A percentile compares a stretch with the other conserved stretches of the same genome.
Conservation (phyloP, 1,140 invertebrate species). For the Sipha flava region DNA sequence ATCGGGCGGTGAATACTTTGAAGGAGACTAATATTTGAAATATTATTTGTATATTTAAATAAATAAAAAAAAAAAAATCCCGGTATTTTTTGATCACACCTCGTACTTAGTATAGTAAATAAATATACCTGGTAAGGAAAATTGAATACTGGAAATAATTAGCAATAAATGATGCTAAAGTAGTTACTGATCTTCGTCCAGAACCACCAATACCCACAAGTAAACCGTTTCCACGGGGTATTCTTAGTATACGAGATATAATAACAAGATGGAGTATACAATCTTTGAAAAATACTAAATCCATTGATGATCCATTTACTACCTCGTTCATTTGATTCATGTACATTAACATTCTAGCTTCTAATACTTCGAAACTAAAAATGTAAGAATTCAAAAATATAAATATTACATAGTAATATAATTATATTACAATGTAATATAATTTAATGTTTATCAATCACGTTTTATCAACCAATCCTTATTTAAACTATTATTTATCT, state of each 20-base stretch:
- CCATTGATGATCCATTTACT: conserved; percentile 64
- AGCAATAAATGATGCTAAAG: conserved; percentile 49
- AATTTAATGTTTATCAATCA: too few relatives aligned
- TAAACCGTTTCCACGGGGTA: conserved; percentile 66
- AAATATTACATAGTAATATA: too few relatives aligned
- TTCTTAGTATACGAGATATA: conserved; percentile 73
- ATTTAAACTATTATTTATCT: too few relatives aligned
- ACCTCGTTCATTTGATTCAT: conserved; percentile 73
- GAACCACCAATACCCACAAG: conserved; percentile 83
- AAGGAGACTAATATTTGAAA: too few relatives aligned
- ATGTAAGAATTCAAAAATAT: background rate
- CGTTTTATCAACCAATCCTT: too few relatives aligned
- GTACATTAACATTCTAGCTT: conserved; percentile 54
- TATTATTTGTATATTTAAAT: too few relatives aligned
- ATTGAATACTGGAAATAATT: conserved; percentile 2
- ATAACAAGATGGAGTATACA: conserved; percentile 80
- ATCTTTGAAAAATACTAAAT: conserved; percentile 59
- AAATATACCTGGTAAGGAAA: conserved; percentile 51
- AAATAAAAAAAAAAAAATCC: too few relatives aligned
- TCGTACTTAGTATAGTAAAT: too few relatives aligned
- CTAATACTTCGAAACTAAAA: conserved; percentile 54
- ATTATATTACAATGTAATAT: too few relatives aligned
- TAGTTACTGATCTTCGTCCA: conserved; percentile 75
- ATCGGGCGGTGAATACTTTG: too few relatives aligned
- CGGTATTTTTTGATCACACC: too few relatives aligned